phyloP scores from a whole-genome alignment of 1,140 invertebrate species.

The Laupala kohalensis region DNA sequence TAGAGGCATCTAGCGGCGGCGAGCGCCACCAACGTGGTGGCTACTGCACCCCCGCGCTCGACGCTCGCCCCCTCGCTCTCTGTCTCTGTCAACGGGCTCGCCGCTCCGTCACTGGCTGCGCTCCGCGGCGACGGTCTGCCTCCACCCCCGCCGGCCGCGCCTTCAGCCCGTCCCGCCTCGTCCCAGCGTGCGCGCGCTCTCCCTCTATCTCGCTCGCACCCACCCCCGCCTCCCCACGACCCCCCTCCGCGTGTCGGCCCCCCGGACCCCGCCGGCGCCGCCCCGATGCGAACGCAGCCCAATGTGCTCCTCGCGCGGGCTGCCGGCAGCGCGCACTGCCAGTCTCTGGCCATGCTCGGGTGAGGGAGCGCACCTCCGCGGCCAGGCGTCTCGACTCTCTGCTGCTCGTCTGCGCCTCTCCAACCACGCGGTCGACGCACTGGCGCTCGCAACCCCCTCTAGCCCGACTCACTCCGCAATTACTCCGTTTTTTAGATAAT shows the following conservation, averaged over 20 bases:
- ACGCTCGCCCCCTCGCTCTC: not conserved
- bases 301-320: not conserved
- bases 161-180: too few relatives aligned
- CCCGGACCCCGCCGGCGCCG: too few relatives aligned
- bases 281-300: not conserved
- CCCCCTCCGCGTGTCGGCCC: too few relatives aligned
- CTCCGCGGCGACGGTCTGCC: too few relatives aligned
- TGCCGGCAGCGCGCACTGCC: not conserved
- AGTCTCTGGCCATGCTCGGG: not conserved
- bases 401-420: not conserved
- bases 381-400: not conserved
- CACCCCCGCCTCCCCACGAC: too few relatives aligned
- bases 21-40: not conserved
- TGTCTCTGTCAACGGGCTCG: too few relatives aligned
- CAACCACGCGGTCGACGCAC: not conserved
- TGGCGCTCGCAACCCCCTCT: too few relatives aligned
- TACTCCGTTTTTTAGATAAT: not conserved
- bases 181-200: too few relatives aligned
- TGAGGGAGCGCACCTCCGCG: not conserved
- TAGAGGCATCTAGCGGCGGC: not conserved
- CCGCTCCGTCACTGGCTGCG: not conserved
- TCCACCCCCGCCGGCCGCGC: too few relatives aligned
- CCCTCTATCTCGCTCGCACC: not conserved
- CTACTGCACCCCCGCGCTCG: too few relatives aligned
- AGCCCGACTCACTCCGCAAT: not conserved